Base-by-base conservation (phyloP, 2,888 invertebrate species). In the Nomada ruficornis region DNA sequence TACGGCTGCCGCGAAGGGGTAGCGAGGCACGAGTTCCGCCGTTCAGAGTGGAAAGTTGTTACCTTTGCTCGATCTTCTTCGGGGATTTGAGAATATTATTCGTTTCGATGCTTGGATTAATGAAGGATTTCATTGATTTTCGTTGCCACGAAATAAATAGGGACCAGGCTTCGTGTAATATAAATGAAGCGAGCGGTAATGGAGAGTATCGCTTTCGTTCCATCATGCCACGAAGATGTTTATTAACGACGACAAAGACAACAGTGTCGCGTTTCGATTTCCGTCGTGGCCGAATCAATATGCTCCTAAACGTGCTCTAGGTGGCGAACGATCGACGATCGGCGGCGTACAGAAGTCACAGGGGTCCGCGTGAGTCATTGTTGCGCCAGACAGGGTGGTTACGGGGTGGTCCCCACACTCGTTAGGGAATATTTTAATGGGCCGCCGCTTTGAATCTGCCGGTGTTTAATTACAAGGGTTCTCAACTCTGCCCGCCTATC, bases 381-480 rank as follows among this genome's bases (percentile, higher is more conserved):
- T 91, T 88, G 86, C 82, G 88, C 85, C 90, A 90, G 90, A 90
- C 88, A 86, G 88, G 90, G 85, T 86, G 89, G 86, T 73, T 83
- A 82, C 73, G 85, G 87, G 82, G 84, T 83, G 86, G 86, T 79
- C 85, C 80, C 85, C 82, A 81, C 80, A 86, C 87, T 89, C 88
- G 90, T 90, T 89, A 90, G 90, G 91, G 91, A 88, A 90, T 88
- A 89, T 90, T 91, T 91, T 91, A 91, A 91, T 91, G 90, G 91
- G 88, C 88, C 84, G 87, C 83, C 87, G 90, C 89, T 88, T 91
- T 89, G 88, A 86, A 91, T 91, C 90, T 90, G 88, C 87, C 89
- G 87, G 88, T 89, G 87, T 91, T 90, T 90, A 91, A 91, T 90
- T 91, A 90, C 89, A 90, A 89, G 78, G 89, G 82, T 87, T 88